phyloP scores from a whole-genome alignment of 2,888 invertebrate species.

The Unio delphinus region DNA sequence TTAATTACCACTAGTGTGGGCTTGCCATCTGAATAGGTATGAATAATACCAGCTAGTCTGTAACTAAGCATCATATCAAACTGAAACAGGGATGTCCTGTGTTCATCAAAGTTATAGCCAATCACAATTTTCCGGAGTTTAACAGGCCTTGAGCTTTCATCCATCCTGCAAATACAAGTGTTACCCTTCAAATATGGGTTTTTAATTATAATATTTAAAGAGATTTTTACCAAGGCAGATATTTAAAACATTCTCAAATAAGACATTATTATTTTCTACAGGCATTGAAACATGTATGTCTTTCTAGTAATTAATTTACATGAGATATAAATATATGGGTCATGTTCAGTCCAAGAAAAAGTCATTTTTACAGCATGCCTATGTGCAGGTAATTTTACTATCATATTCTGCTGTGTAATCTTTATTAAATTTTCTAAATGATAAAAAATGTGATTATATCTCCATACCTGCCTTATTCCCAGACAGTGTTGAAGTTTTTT shows the following conservation, averaged over 20 bases:
- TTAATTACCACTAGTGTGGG: constrained; percentile 76
- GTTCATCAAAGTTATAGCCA: constrained; percentile 78
- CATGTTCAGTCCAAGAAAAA: too few relatives aligned
- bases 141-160: constrained; percentile 83
- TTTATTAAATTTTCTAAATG: too few relatives aligned
- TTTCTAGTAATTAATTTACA: too few relatives aligned
- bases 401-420: too few relatives aligned
- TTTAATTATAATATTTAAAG: neutral
- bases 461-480: too few relatives aligned
- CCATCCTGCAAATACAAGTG: constrained; percentile 74
- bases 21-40: constrained; percentile 81
- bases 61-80: constrained; percentile 86
- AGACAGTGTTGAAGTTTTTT: too few relatives aligned
- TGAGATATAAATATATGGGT: too few relatives aligned
- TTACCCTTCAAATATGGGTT: neutral
- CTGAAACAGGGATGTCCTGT: constrained; percentile 77
- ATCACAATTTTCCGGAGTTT: constrained; percentile 81
- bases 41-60: constrained; percentile 80
- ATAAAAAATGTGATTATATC: too few relatives aligned
- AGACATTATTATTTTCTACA: neutral
- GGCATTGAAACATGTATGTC: too few relatives aligned
- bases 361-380: too few relatives aligned
- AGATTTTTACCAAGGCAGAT: neutral
- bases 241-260: neutral
- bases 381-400: too few relatives aligned